Conservation (phyloP, 1,140 invertebrate genomes). For the Chironomus striatipennis region DNA sequence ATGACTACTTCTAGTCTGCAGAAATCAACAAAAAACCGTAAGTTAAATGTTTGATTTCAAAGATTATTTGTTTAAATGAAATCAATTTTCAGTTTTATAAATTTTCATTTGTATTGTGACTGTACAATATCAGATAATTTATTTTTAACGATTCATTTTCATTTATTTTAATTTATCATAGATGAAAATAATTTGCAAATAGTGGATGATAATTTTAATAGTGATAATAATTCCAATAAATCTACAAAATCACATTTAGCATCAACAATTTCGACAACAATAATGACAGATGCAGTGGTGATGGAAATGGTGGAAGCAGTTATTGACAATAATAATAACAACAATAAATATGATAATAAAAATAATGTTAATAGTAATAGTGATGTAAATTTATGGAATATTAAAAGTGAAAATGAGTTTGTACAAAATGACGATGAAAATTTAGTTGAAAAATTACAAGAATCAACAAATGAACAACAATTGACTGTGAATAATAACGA, state of each 20-base stretch:
- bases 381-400: constrained; percentile 17
- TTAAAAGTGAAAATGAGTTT: too few relatives aligned
- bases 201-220: not conserved
- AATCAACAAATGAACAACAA: not conserved
- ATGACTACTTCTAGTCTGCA: not conserved
- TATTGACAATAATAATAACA: not conserved
- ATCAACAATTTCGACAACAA: not conserved
- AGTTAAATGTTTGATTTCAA: not conserved
- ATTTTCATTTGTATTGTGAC: too few relatives aligned
- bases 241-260: not conserved
- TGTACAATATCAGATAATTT: too few relatives aligned
- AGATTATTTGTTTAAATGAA: too few relatives aligned
- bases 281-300: not conserved
- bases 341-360: not conserved
- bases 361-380: not conserved
- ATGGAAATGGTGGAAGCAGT: constrained; percentile 13
- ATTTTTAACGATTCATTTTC: too few relatives aligned
- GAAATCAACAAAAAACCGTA: not conserved
- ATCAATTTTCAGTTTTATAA: too few relatives aligned
- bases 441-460: not conserved
- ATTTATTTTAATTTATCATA: too few relatives aligned
- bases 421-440: not conserved
- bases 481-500: not conserved
- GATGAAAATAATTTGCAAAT: not conserved
- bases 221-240: not conserved